Conservation (phyloP, 2,113 vertebrate genomes). For the Melanotaenia duboulayi region DNA sequence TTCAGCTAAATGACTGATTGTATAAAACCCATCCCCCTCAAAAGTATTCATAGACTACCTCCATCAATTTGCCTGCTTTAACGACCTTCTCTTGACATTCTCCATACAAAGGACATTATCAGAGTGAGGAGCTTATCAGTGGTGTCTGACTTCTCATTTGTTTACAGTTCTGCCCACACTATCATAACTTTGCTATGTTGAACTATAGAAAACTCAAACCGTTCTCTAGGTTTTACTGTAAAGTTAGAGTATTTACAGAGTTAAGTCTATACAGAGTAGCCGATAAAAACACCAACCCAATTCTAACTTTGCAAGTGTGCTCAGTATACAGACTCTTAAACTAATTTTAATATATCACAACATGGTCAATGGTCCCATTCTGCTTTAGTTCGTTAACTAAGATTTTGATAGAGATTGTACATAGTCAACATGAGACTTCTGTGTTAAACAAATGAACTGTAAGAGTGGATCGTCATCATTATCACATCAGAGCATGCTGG, state of each 20-base stretch:
- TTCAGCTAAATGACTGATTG: background rate
- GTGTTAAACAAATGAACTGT: no score
- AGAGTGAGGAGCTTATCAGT: slow-evolving; percentile 14
- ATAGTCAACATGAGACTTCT: no score
- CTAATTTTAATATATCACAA: background rate
- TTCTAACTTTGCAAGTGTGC: no score
- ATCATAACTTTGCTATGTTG: background rate
- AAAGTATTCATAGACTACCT: slow-evolving; percentile 59
- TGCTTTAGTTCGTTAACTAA: background rate
- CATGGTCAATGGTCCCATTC: background rate
- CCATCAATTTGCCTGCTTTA: slow-evolving; percentile 52
- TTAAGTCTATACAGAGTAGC: no score
- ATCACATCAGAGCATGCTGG: no score
- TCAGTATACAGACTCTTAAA: background rate
- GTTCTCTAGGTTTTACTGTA: no score
- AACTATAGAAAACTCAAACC: background rate
- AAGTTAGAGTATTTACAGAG: no score
- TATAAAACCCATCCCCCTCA: slow-evolving; percentile 25
- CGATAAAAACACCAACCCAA: no score
- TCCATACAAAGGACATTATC: slow-evolving; percentile 47
- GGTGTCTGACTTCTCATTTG: slow-evolving; percentile 1
- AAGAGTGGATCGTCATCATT: no score
- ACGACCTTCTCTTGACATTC: slow-evolving; percentile 52
- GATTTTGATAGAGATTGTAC: background rate
- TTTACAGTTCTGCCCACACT: slow-evolving; percentile 4